Conservation (phyloP, 1,140 invertebrate species). For the Holotrichia oblita region DNA sequence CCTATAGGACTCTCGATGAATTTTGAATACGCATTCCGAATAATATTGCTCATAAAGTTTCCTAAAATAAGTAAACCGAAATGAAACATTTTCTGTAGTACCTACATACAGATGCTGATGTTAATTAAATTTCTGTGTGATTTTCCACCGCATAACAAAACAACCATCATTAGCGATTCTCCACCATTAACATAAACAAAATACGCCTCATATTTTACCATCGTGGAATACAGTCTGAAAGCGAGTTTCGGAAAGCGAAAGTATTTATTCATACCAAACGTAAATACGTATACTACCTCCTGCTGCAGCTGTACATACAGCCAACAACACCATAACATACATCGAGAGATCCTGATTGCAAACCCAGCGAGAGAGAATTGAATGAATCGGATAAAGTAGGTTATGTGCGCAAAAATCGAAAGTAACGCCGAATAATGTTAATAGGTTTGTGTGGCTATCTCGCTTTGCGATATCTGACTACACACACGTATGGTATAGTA, state of each 20-base stretch:
- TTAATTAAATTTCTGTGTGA: no score
- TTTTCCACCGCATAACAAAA: no score
- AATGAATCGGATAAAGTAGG: constrained; percentile 49
- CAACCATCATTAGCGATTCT: no score
- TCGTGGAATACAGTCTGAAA: not conserved
- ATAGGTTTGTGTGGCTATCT: constrained; percentile 43
- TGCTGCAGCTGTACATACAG: not conserved
- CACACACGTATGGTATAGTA: not conserved
- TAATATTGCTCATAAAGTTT: no score
- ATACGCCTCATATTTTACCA: no score
- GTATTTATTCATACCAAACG: not conserved
- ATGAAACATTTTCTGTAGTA: no score
- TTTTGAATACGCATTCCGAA: no score
- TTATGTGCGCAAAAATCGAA: constrained; percentile 50
- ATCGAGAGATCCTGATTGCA: not conserved
- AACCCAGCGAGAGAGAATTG: constrained; percentile 29
- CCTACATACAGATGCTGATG: no score
- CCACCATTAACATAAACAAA: no score
- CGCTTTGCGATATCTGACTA: not conserved
- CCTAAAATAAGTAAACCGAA: no score
- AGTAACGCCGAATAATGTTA: constrained; percentile 48
- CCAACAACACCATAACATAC: not conserved
- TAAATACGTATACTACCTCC: not conserved
- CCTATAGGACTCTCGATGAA: no score
- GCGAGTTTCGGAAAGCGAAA: constrained; percentile 33